A percentile compares a stretch with the other conserved stretches of the same genome.
phyloP scores from a whole-genome alignment of 2,113 vertebrate genomes.

The Prionailurus bengalensis region DNA sequence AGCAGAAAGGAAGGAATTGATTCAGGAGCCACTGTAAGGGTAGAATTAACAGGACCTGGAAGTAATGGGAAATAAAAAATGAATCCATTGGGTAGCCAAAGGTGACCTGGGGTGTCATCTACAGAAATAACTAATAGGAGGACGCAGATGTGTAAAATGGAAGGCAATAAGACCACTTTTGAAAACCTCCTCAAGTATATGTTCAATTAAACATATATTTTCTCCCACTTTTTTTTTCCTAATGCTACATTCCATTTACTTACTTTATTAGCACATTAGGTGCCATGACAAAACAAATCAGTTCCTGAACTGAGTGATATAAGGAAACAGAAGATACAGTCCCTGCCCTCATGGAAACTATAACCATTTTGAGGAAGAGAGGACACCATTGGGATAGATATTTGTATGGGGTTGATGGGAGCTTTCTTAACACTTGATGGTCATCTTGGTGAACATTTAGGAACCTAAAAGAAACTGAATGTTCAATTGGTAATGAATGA shows the following conservation, averaged over 20 bases:
- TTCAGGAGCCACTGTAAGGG: not conserved
- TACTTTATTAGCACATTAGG: not conserved
- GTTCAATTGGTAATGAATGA: not conserved
- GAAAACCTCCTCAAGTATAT: not conserved
- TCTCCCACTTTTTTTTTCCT: not conserved
- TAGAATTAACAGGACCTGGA: not conserved
- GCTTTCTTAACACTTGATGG: not conserved
- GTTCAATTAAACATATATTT: not conserved
- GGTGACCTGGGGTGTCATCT: not conserved
- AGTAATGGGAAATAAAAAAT: not conserved
- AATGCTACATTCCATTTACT: not conserved
- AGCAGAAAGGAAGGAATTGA: not conserved
- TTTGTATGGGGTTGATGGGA: not conserved
- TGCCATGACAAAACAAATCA: not conserved
- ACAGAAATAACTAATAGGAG: not conserved
- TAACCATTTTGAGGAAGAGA: not conserved
- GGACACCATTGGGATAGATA: not conserved
- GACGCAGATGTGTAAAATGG: not conserved
- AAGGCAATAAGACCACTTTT: not conserved
- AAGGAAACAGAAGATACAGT: not conserved
- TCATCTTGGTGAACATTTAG: not conserved
- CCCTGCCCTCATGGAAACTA: not conserved
- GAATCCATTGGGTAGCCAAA: not conserved
- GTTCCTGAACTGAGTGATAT: not conserved
- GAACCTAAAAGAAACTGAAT: not conserved